phyloP scores from a whole-genome alignment of 2,888 invertebrate genomes.

The Drosophila borborema region DNA sequence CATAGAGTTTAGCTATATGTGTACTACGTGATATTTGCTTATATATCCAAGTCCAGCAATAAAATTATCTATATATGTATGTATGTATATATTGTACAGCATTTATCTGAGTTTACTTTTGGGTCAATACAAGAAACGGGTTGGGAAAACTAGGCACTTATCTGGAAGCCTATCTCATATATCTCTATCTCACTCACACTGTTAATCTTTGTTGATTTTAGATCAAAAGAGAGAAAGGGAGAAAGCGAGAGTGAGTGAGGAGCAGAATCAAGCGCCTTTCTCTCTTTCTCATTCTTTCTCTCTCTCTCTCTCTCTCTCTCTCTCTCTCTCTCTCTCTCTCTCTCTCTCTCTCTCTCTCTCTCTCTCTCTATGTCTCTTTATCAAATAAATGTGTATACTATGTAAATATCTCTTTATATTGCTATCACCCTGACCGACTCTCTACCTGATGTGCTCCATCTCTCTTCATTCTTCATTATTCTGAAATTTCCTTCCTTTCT shows the following conservation, averaged over 20 bases:
- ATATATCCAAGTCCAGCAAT: slow-evolving; percentile 46
- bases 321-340: background rate
- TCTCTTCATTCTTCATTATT: too few relatives aligned
- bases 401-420: too few relatives aligned
- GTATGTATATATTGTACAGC: slow-evolving; percentile 53
- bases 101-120: background rate
- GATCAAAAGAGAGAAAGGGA: background rate
- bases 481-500: too few relatives aligned
- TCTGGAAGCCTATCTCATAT: background rate
- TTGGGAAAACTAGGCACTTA: background rate
- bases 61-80: slow-evolving; percentile 39
- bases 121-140: background rate
- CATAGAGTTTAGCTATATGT: slow-evolving; percentile 39
- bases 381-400: too few relatives aligned
- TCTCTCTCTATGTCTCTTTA: background rate
- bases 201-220: background rate
- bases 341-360: background rate
- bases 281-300: background rate
- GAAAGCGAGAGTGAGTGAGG: too few relatives aligned
- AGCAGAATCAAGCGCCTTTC: too few relatives aligned
- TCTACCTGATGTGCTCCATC: too few relatives aligned
- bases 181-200: background rate
- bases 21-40: slow-evolving; percentile 72
- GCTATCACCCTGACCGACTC: too few relatives aligned
- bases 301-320: background rate